A percentile compares a stretch with the other conserved stretches of the same genome.
Evolutionary conservation across 35 echinoderm and acorn worm genomes (phyloP).

Genomic region (Lytechinus pictus): DNA sequence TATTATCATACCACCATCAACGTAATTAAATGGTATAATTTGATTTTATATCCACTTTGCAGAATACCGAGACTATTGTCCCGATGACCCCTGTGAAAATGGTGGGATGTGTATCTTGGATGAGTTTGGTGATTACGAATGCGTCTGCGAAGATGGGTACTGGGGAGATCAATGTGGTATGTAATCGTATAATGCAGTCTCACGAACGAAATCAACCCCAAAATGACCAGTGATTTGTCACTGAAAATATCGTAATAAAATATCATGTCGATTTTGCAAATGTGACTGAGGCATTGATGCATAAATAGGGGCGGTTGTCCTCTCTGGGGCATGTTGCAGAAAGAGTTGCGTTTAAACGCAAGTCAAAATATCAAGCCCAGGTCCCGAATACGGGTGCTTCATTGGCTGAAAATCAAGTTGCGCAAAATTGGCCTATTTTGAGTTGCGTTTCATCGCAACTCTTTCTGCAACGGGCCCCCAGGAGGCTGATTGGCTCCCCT

Average conservation of each 20-base stretch:
- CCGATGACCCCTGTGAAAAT: slow-evolving; percentile 23
- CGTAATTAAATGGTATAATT: too few species aligned
- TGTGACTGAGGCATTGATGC: background rate
- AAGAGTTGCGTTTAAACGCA: too few species aligned
- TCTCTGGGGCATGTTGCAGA: too few species aligned
- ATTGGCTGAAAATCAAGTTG: too few species aligned
- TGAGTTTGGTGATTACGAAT: background rate
- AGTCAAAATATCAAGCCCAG: too few species aligned
- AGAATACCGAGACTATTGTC: slow-evolving; percentile 3
- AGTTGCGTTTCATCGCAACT: too few species aligned
- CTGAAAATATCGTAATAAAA: background rate
- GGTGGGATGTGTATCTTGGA: background rate
- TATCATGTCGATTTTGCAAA: background rate
- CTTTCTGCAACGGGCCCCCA: too few species aligned
- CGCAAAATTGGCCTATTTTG: too few species aligned
- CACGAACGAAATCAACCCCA: too few species aligned
- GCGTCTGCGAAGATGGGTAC: background rate
- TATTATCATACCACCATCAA: background rate
- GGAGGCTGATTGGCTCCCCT: too few species aligned
- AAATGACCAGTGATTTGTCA: background rate
- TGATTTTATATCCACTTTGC: background rate
- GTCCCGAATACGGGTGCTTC: too few species aligned
- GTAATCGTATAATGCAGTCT: background rate
- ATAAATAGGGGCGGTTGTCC: too few species aligned
- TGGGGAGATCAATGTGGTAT: background rate